Evolutionary conservation across 2,888 invertebrate genomes (phyloP), one percentile per base, ranked within the genome.

Genomic region (Pristionchus entomophagus): DNA sequence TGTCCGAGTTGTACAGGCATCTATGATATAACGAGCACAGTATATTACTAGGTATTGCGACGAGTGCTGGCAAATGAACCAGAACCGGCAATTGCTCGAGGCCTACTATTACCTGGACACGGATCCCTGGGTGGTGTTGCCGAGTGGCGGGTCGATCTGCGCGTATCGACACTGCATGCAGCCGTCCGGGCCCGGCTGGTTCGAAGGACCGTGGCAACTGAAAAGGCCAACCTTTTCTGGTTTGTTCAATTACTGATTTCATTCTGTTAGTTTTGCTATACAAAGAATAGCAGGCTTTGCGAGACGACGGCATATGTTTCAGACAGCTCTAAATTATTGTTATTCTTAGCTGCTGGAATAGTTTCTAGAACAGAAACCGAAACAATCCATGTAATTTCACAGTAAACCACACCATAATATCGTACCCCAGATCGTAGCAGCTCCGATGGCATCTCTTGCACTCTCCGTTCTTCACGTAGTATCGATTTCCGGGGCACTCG

Each of bases 121-220:
- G 73, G 32, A 17, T 41, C 45, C 59, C 6, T 22, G n/a, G 8
- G 17, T 51, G n/a, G 56, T 12, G 26, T 73, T 80, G 53, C 69
- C 51, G n/a, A 14, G 12, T 2, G 29, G 26, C 53, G 29, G 96
- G 2, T 86, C 86, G 91, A 97, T 96, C 86, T 98, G 96, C 3
- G 97, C 98, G 93, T 97, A 96, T 90, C 96, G 96, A 94, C 99
- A 99, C 5, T 96, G 96, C 90, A 96, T 96, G 93, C 99, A 99
- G 1, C 97, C 99, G 14, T 96, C 96, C 0, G 94, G 94, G 0
- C 97, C 97, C 6, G 98, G 96, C 6, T 96, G 96, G 91, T 96
- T 96, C 22, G 95, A 95, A 0, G 97, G 97, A 0, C 99, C 99
- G 0, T 96, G 96, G 94, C 99, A 99, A 29, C 97, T 84, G 62